These are phyloP conservation scores for Aphaenogaster rudis DNA, from an alignment of 1,140 invertebrate genomes.

Conservation along the genomic window DNA sequence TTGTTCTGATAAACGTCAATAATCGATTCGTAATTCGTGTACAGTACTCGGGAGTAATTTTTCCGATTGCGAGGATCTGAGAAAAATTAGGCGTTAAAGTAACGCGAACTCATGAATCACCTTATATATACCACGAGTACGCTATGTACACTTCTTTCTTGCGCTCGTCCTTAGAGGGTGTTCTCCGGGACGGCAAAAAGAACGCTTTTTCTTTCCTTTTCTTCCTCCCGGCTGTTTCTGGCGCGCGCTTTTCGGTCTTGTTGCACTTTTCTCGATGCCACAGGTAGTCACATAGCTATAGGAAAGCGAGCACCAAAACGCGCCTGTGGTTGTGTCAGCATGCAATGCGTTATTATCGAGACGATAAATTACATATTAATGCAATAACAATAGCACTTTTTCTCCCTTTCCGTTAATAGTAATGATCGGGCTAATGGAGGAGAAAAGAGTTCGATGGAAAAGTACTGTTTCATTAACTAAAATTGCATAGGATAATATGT, in stretches of 20 bases:
- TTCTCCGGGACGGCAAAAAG: conserved; percentile 5
- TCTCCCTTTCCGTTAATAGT: conserved; percentile 21
- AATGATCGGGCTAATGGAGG: conserved; percentile 34
- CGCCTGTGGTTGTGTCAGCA: conserved; percentile 47
- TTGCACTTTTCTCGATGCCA: conserved; percentile 71
- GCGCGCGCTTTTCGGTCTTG: conserved; percentile 72
- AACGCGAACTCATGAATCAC: not conserved
- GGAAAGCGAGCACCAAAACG: conserved; percentile 38
- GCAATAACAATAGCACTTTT: conserved; percentile 31
- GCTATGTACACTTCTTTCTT: not conserved
- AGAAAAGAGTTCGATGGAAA: conserved; percentile 41
- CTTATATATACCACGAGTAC: not conserved
- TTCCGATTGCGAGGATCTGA: not conserved
- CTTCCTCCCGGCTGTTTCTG: conserved; percentile 49
- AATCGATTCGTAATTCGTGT: conserved; percentile 9
- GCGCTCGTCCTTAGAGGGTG: conserved; percentile 30
- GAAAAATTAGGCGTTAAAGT: not conserved
- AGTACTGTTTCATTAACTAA: conserved; percentile 43
- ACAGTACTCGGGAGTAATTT: not conserved
- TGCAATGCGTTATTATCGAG: conserved; percentile 35
- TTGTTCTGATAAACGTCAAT: not conserved
- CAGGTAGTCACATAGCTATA: conserved; percentile 73
- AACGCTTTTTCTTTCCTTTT: conserved; percentile 25
- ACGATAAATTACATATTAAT: conserved; percentile 42
- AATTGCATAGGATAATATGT: conserved; percentile 39